Base-by-base conservation (phyloP, 64 coral and sea anemone species). In the Exaiptasia diaphana region DNA sequence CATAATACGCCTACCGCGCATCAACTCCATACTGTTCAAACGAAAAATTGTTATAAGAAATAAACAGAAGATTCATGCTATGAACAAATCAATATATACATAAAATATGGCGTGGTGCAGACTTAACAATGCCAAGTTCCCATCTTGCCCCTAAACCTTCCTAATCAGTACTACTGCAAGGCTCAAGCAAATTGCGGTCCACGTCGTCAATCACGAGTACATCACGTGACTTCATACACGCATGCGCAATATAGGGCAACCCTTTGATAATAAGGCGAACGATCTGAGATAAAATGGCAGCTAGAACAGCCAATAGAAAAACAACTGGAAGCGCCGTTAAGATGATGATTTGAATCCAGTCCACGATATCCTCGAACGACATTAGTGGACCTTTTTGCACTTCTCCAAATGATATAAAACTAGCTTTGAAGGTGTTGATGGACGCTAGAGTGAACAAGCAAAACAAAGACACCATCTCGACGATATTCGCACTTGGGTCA, bases 381-480 rank as follows among this genome's bases (percentile, higher is more conserved):
- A 20, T 14, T 36, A 65, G 15, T 35, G 27, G 61, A 7, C 61
- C 61, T 65, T 35, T 0, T 14, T 28, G 69, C 58, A 77, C 44
- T 54, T 76, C 57, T 0, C 75, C 87, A 1, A 58, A 62, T 0
- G 82, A 67, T 36, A 86, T 9, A 34, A 79, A 86, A 14, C 78
- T 77, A 15, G 76, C 80, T 29, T 65, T 73, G 38, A 74, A 57
- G 50, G 64, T 26, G 41, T 90, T 90, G 13, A 82, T 15, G 3
- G 42, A 71, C n/a, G 82, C 76, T 54, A 97, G 30, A 4, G 67
- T 21, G 50, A 88, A 58, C 21, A 97, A 44, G 33, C 41, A 52
- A 3, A 87, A 15, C 53, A 97, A 65, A 61, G 93, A 97, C 10
- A 68, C 74, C 18, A 71, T 79, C 50, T 97, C 88, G 4, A 71